Base-by-base conservation (phyloP, 2,888 invertebrate genomes). In the Hypsopygia costalis region DNA sequence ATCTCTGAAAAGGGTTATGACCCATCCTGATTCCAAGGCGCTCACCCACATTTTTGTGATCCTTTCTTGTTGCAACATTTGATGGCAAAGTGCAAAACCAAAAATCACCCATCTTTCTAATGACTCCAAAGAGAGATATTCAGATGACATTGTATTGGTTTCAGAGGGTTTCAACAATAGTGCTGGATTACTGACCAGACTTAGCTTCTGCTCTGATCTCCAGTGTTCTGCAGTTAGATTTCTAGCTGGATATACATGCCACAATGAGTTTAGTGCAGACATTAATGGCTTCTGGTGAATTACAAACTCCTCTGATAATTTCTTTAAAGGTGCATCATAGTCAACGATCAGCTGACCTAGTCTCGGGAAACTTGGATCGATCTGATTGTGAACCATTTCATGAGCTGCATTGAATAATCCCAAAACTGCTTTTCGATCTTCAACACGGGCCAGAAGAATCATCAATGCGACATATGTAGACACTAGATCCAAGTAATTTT, bases 41-140 rank as follows among this genome's bases (percentile, higher is more conserved):
- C 94, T 94, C 5, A 95, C 92, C 96, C 98, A 99, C 80, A 99
- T 92, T 73, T 94, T 94, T 64, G 95, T 95, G 2, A 94, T 94
- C 55, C 94, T 94, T 28, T 94, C 94, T 62, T 96, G 95, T 52
- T 94, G 94, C 28, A 99, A 86, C 78, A 94, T 93, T 65, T 94
- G 95, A 76, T 98, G 97, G 68, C 97, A 97, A 28, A 99, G 86
- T 50, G 98, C 92, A 64, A 98, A 93, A 0, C 98, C 98, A 78
- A 99, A 95, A 56, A 99, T 95, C 16, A 99, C 95, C 98, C 98
- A 99, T 63, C 97, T 92, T 70, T 99, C 99, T 91, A 99, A 94
- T 28, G 93, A 92, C 69, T 99, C 99, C 44, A 99, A 81, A 0
- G 99, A 98, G 36, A 99, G 85, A 78, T 96, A 99, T 89, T 99